Conservation (phyloP, 1,140 invertebrate species). For the Bombus balteatus region DNA sequence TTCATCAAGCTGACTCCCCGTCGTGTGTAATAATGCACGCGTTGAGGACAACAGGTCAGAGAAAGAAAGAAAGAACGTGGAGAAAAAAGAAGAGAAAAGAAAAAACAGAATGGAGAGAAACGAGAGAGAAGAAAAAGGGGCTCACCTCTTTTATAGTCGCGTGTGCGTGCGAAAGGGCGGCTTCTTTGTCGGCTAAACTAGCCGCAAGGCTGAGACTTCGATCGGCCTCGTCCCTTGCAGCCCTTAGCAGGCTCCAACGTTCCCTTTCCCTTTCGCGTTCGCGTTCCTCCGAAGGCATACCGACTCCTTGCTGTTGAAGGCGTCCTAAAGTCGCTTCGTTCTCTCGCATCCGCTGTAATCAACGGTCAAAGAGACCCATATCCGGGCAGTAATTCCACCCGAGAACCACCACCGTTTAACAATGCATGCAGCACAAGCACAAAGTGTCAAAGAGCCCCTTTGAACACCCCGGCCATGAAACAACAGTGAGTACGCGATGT, state of each 20-base stretch:
- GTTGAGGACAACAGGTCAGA: not conserved
- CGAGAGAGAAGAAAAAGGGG: not conserved
- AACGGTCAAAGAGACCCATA: conserved; percentile 83
- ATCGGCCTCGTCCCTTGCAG: conserved; percentile 95
- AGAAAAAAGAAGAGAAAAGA: too few species aligned
- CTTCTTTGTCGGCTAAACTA: conserved; percentile 92
- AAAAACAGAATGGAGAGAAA: not conserved
- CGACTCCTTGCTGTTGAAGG: conserved; percentile 78
- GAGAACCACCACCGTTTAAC: conserved; percentile 63
- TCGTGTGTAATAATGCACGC: not conserved
- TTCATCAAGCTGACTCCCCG: conserved; percentile 21
- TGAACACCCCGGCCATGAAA: not conserved
- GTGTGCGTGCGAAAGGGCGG: conserved; percentile 91
- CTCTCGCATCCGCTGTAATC: conserved; percentile 88
- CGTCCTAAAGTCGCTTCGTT: conserved; percentile 88
- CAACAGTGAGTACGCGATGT: not conserved
- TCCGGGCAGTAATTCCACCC: conserved; percentile 81
- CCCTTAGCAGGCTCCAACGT: conserved; percentile 92
- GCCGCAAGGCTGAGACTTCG: conserved; percentile 92
- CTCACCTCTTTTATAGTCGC: conserved; percentile 91
- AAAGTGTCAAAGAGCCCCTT: conserved; percentile 40
- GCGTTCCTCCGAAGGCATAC: conserved; percentile 84
- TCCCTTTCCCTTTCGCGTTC: conserved; percentile 92
- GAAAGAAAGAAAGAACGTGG: not conserved
- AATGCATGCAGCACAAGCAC: conserved; percentile 41